These are phyloP conservation scores for Andrena bucephala DNA, from an alignment of 2,888 invertebrate species.

Conservation along the genomic window DNA sequence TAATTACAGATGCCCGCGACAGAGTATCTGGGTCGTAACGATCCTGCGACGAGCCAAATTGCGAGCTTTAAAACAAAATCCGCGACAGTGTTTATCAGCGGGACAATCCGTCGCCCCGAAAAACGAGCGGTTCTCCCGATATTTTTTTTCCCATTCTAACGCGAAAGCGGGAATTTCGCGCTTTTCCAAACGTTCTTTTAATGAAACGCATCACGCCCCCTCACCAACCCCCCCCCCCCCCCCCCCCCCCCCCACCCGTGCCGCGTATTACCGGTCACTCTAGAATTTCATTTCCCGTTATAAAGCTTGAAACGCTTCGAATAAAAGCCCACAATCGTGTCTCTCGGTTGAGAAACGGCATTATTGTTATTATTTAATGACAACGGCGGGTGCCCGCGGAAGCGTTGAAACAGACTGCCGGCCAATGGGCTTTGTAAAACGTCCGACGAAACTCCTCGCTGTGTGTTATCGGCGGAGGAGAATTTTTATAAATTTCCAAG, in stretches of 20 bases:
- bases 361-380: constrained; percentile 13
- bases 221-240: no score
- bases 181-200: background rate
- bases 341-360: constrained; percentile 9
- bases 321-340: background rate
- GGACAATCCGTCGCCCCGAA: constrained; percentile 4
- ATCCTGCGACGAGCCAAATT: constrained; percentile 41
- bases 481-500: background rate
- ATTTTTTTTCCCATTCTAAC: background rate
- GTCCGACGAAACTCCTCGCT: background rate
- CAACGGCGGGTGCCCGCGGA: background rate
- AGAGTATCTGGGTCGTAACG: constrained; percentile 66
- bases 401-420: background rate
- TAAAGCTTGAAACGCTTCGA: constrained; percentile 22
- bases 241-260: no score
- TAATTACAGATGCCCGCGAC: constrained; percentile 69
- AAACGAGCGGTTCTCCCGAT: background rate
- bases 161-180: background rate
- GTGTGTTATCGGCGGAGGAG: no score
- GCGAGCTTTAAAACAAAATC: background rate
- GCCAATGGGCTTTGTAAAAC: constrained; percentile 7
- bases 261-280: background rate
- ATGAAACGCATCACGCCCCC: background rate
- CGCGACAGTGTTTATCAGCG: constrained; percentile 6
- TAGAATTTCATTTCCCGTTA: constrained; percentile 31